Base-by-base conservation (phyloP, 2,888 invertebrate genomes). In the Cantharis rufa region DNA sequence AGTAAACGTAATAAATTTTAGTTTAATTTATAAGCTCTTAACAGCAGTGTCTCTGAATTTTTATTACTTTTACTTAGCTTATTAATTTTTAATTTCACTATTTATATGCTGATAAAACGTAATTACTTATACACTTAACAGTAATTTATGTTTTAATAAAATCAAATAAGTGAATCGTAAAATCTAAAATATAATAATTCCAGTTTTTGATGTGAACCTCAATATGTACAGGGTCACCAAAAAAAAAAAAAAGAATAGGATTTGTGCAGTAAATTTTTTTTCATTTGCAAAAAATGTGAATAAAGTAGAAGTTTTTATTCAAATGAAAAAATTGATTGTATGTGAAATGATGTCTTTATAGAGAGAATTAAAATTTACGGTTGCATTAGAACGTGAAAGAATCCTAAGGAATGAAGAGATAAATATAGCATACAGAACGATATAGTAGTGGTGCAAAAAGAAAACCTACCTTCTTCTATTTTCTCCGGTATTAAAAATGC, bases 401-500 rank as follows among this genome's bases (percentile, higher is more conserved):
- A 72, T 76, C 76, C 72, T 70, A 66, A 70, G 70, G 63, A 75
- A 76, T 70, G 63, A 68, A 69, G 62, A 72, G 70, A 73, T 77
- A 77, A 77, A 77, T 71, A 77, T 63, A 71, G 73, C 73, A 70
- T 68, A 76, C 69, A 24, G 66, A 76, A 72, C 74, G 69, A 74
- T 69, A 48, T 48, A 48, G 64, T 66, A 66, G 77, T 74, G 27
- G 74, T 74, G 69, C 73, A 77, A 77, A 77, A 77, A 74, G 69
- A 63, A 69, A 71, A 63, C 68, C 71, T 70, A 63, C 68, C 73
- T 70, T 72, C 75, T 75, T 69, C 75, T 72, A 78, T 78, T 78
- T 78, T 72, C 75, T 73, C 48, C 78, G 75, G 75, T 76, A 78
- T 83, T 82, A 83, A 80, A 82, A 82, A 82, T 82, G 81, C 82